Base-by-base conservation (phyloP, 2,797 vertebrate genomes). In the Sebastes matsubarae region DNA sequence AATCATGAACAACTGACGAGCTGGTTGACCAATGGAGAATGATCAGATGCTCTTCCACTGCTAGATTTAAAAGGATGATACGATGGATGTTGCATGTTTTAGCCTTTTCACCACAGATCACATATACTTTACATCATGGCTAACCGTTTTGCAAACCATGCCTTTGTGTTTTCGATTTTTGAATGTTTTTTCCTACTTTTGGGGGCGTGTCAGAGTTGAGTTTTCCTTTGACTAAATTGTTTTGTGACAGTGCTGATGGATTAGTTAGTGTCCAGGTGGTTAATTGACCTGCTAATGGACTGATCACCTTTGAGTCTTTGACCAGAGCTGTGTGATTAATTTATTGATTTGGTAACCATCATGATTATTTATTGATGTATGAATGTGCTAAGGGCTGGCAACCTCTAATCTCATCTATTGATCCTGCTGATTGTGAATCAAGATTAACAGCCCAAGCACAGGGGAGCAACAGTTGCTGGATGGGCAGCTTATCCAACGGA, bases 311-410 rank as follows among this genome's bases (percentile, higher is more conserved):
- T 54, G 22, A 64, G 12, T 61, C 27, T 25, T 68, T 30, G 61
- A 63, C 16, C 13, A 61, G 16, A 55, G 16, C 30, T 74, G 54
- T 50, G 3, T 54, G 63, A 67, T 29, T 66, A 7, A 60, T 36
- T 29, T 25, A 57, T 46, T 38, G 50, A 68, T 61, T 54, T 65
- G n/a, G 3, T 30, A 27, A 67, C 55, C 9, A 38, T 68, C 6
- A 52, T 80, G 55, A 60, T 60, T 36, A 59, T 77, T 70, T 32
- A 76, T 79, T 58, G 9, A 72, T 70, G 29, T 67, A 61, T 58
- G 32, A 18, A n/a, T 24, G 34, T 54, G 46, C n/a, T 30, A 54
- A 64, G 10, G n/a, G 25, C 20, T 32, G 54, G 20, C 25, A 72
- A 32, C 9, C 24, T 57, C 27, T 67, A 16, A 61, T 78, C 10